phyloP scores from a whole-genome alignment of 2,113 vertebrate species.

The Mystacornis crossleyi region DNA sequence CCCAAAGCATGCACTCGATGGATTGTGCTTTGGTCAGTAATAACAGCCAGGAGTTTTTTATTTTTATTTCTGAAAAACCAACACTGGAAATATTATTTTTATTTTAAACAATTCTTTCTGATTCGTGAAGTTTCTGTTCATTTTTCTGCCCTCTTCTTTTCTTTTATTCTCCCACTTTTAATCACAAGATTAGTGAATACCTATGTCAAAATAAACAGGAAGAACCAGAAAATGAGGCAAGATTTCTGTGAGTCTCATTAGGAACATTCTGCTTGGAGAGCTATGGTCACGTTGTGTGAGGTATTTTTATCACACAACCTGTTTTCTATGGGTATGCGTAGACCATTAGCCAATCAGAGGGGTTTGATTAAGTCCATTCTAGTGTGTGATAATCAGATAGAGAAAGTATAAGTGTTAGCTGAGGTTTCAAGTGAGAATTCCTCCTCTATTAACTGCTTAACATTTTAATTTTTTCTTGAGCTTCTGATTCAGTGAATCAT shows the following conservation, averaged over 20 bases:
- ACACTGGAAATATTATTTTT: neutral
- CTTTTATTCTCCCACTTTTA: neutral
- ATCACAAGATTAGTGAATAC: neutral
- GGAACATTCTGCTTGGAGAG: neutral
- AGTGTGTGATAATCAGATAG: neutral
- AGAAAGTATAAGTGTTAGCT: neutral
- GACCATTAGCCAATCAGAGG: neutral
- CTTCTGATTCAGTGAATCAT: neutral
- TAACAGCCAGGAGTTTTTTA: neutral
- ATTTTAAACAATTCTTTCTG: neutral
- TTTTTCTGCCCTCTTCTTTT: neutral
- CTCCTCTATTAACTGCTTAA: neutral
- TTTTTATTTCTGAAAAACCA: neutral
- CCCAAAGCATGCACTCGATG: rapidly evolving
- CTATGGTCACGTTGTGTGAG: rapidly evolving
- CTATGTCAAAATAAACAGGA: neutral
- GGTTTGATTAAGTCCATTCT: neutral
- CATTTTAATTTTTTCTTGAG: neutral
- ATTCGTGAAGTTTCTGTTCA: neutral
- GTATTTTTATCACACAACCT: neutral
- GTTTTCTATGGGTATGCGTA: neutral
- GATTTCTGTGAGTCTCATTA: neutral
- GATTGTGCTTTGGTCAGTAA: neutral
- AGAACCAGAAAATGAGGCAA: neutral
- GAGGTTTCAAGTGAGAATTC: neutral